Evolutionary conservation across 1,140 invertebrate genomes (phyloP).

Genomic region (Cardiocondyla obscurior): DNA sequence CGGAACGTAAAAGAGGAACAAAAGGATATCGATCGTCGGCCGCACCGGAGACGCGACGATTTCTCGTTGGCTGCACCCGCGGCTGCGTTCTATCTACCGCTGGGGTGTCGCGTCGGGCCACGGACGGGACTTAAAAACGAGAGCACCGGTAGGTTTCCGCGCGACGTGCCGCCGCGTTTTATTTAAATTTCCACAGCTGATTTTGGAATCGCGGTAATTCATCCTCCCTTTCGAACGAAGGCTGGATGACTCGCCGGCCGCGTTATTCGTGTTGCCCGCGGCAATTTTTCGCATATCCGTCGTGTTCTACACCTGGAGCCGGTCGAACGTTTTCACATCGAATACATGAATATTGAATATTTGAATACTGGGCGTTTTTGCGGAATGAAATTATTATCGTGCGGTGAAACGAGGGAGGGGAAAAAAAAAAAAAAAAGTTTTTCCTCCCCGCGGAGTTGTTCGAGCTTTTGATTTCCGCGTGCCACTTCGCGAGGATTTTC

Average conservation of each 20-base stretch:
- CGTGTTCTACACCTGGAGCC: slow-evolving; percentile 16
- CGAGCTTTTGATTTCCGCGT: background rate
- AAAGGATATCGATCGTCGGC: slow-evolving; percentile 58
- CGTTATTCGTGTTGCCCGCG: slow-evolving; percentile 25
- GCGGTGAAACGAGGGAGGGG: background rate
- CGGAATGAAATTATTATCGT: slow-evolving; percentile 49
- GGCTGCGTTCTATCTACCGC: background rate
- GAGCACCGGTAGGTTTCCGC: slow-evolving; percentile 28
- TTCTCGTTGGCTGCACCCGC: too few relatives aligned
- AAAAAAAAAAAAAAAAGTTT: background rate
- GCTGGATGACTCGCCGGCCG: background rate
- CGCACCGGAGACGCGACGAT: background rate
- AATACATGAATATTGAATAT: slow-evolving; percentile 56
- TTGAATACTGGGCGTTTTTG: slow-evolving; percentile 43
- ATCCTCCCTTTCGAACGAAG: background rate
- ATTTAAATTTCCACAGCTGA: slow-evolving; percentile 27
- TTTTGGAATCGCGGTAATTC: slow-evolving; percentile 18
- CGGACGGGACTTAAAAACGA: background rate
- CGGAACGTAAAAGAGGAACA: slow-evolving; percentile 25
- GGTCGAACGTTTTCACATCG: slow-evolving; percentile 34
- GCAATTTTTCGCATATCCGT: slow-evolving; percentile 35
- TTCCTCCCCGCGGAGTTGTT: background rate
- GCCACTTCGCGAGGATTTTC: background rate
- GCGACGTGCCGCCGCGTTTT: background rate
- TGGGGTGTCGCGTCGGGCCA: background rate